These are phyloP conservation scores for Coregonus ussuriensis DNA, from an alignment of 2,797 vertebrate species.

Conservation along the genomic window DNA sequence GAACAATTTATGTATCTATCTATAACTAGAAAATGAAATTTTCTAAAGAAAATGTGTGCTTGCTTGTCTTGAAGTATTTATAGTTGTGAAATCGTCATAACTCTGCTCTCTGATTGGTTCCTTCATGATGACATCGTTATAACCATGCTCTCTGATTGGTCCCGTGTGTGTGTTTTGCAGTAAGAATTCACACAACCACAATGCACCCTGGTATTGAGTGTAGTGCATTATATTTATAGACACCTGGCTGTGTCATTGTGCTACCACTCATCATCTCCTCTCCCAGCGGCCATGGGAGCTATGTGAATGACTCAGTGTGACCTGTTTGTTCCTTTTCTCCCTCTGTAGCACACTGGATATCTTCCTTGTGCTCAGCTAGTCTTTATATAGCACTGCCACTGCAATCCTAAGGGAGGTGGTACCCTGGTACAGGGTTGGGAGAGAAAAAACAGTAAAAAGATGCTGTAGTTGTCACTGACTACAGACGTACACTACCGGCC, in stretches of 20 bases:
- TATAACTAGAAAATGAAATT: too few species aligned
- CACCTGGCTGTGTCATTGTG: not conserved
- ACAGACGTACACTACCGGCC: not conserved
- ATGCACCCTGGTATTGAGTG: not conserved
- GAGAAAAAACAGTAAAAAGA: not conserved
- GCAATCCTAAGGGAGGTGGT: not conserved
- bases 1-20: too few species aligned
- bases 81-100: too few species aligned
- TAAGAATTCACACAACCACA: too few species aligned
- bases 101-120: too few species aligned
- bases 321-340: not conserved
- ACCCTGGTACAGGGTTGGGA: not conserved
- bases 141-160: not conserved
- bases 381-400: slow-evolving; percentile 14
- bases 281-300: not conserved
- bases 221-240: not conserved
- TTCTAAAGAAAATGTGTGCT: too few species aligned
- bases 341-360: not conserved
- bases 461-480: not conserved
- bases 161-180: not conserved
- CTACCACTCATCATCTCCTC: not conserved
- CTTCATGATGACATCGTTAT: too few species aligned
- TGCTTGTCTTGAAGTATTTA: too few species aligned
- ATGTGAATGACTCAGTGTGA: not conserved
- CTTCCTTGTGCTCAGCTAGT: slow-evolving; percentile 7